Base-by-base conservation (phyloP, 1,140 invertebrate species). In the Argopecten irradians region DNA sequence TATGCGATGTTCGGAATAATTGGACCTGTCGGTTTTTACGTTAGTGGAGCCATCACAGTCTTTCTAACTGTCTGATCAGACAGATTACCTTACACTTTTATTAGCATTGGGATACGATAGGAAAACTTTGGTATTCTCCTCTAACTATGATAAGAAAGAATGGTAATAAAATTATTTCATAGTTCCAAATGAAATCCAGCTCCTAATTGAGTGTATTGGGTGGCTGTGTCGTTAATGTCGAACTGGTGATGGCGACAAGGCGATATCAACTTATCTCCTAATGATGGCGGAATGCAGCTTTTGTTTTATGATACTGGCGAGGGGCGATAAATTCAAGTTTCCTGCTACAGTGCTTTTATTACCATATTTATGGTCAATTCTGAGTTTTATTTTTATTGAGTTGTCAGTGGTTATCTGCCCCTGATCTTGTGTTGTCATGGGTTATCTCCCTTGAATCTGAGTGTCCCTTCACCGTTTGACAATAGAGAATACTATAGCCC, bases 311-410 rank as follows among this genome's bases (percentile, higher is more conserved):
- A 16, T 22, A 71, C 55, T 71, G 55, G 55, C 55, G 55, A 71
- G 55, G 28, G 55, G 55, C 55, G 55, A 71, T 71, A 71, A 71
- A 71, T 71, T 16, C 22, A n/a, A 71, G 55, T n/a, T 71, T 71
- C 55, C 55, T 71, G 22, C 22, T 71, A 71, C 55, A 71, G 55
- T 28, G 55, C 55, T 71, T 71, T 71, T 71, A 71, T 71, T 71
- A 71, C 55, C 55, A 71, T 71, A 71, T 71, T 71, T 71, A 71
- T 71, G 55, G 55, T 71, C 55, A 71, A 71, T 71, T 71, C n/a
- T 71, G 55, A 71, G 28, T 71, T 71, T 71, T 71, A 71, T 71
- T 71, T 71, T 71, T 71, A 71, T 71, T 71, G 55, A 71, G 55
- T 71, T 71, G 55, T 71, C 55, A 71, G 22, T 71, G 22, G 55